Evolutionary conservation across 2,888 invertebrate genomes (phyloP).

Genomic region (Hirtodrosophila cameraria): DNA sequence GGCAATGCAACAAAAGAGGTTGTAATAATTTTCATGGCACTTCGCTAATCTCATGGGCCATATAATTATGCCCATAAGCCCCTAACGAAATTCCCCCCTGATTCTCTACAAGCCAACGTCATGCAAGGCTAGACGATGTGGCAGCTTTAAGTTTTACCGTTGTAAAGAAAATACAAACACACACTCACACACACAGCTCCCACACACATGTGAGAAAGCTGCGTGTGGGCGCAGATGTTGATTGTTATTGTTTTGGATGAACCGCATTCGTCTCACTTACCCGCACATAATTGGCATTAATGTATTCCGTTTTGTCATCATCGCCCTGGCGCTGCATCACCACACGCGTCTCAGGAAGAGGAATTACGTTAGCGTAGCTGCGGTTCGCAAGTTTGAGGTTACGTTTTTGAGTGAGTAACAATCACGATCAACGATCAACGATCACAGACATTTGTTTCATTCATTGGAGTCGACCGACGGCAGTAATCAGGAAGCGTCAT

Average conservation of each 20-base stretch:
- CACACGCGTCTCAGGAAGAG: conserved; percentile 95
- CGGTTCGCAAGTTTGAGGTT: conserved; percentile 49
- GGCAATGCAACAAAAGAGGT: conserved; percentile 59
- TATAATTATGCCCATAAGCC: conserved; percentile 57
- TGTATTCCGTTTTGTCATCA: conserved; percentile 93
- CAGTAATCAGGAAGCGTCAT: conserved; percentile 29
- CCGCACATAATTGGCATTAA: conserved; percentile 96
- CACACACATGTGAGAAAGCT: conserved; percentile 48
- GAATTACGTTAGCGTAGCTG: conserved; percentile 96
- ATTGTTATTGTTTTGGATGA: conserved; percentile 16
- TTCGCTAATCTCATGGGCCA: conserved; percentile 66
- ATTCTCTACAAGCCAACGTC: conserved; percentile 22
- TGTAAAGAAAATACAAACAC: conserved; percentile 21
- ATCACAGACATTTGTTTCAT: conserved; percentile 21
- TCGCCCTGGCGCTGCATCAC: conserved; percentile 89
- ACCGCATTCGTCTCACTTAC: conserved; percentile 85
- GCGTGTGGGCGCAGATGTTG: conserved; percentile 29
- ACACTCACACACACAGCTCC: conserved; percentile 16
- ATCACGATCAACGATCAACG: conserved; percentile 19
- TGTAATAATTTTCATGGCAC: conserved; percentile 60
- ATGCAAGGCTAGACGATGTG: conserved; percentile 55
- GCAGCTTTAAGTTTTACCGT: conserved; percentile 39
- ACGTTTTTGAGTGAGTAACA: conserved; percentile 21
- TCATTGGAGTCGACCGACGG: conserved; percentile 14
- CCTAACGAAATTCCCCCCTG: background rate